Conservation (phyloP, 2,888 invertebrate species). For the Criorhina ranunculi region DNA sequence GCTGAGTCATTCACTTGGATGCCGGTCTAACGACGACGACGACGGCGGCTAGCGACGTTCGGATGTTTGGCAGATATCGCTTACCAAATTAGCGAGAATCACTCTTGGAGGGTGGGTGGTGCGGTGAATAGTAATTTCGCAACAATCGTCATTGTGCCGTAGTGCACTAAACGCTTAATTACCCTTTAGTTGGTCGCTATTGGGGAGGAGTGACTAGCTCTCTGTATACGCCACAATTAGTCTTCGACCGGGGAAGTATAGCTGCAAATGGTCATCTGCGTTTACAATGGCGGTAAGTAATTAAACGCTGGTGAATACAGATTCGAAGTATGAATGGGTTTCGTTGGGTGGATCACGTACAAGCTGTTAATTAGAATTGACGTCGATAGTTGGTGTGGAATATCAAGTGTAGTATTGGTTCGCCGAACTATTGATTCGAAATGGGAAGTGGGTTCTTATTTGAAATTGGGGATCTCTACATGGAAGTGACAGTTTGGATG, state of each 20-base stretch:
- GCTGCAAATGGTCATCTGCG: constrained; percentile 51
- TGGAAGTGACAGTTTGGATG: too few species aligned
- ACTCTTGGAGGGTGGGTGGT: constrained; percentile 16
- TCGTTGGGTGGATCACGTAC: constrained; percentile 51
- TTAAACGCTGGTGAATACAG: constrained; percentile 46
- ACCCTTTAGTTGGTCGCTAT: constrained; percentile 35
- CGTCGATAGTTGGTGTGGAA: constrained; percentile 48
- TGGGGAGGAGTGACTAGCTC: constrained; percentile 30
- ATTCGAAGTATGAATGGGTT: constrained; percentile 43
- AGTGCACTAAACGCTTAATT: constrained; percentile 71
- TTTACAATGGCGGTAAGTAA: constrained; percentile 61
- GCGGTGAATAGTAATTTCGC: constrained; percentile 70
- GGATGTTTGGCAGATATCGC: constrained; percentile 20
- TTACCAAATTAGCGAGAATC: constrained; percentile 62
- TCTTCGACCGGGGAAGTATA: constrained; percentile 49
- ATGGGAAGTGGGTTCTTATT: background rate
- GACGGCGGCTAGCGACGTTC: background rate
- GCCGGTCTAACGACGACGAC: constrained; percentile 27
- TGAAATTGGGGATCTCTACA: background rate
- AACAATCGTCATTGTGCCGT: constrained; percentile 40
- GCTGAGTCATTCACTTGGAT: constrained; percentile 27
- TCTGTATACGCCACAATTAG: too few species aligned
- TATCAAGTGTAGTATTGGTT: constrained; percentile 31
- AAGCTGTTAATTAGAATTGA: constrained; percentile 63
- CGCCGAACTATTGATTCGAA: background rate